phyloP scores from a whole-genome alignment of 2,113 vertebrate species.

The Paramormyrops kingsleyae region DNA sequence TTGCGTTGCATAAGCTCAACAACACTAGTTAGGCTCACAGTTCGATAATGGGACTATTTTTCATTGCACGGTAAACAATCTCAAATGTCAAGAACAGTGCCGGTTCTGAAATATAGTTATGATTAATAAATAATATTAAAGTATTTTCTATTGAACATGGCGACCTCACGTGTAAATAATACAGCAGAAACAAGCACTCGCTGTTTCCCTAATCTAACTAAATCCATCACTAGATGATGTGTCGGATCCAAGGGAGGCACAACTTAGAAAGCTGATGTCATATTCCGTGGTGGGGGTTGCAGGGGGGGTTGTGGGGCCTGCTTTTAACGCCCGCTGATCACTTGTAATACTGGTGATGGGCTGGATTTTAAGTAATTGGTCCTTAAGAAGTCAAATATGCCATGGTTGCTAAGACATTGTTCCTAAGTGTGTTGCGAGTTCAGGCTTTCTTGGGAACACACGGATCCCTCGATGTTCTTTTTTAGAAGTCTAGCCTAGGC shows the following conservation, averaged over 20 bases:
- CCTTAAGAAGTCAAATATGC: neutral
- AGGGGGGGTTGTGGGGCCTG: neutral
- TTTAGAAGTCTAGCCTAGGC: neutral
- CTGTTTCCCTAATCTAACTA: conserved; percentile 3
- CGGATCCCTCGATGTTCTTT: neutral
- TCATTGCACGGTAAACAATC: neutral
- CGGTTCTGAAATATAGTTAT: neutral
- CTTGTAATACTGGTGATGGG: neutral
- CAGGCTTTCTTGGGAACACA: neutral
- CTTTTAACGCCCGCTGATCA: neutral
- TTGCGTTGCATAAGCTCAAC: neutral
- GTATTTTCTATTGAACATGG: neutral
- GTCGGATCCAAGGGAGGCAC: neutral
- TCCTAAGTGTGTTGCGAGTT: neutral
- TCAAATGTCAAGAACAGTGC: neutral
- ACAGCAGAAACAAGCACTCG: neutral
- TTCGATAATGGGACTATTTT: neutral
- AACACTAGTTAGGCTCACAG: neutral
- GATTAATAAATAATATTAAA: neutral
- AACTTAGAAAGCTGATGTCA: neutral
- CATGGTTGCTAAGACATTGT: neutral
- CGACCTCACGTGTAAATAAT: neutral
- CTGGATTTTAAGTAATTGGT: neutral
- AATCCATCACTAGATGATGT: neutral
- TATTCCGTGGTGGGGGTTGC: neutral